Evolutionary conservation across 2,113 vertebrate species (phyloP).

Genomic region (Tetrax tetrax): DNA sequence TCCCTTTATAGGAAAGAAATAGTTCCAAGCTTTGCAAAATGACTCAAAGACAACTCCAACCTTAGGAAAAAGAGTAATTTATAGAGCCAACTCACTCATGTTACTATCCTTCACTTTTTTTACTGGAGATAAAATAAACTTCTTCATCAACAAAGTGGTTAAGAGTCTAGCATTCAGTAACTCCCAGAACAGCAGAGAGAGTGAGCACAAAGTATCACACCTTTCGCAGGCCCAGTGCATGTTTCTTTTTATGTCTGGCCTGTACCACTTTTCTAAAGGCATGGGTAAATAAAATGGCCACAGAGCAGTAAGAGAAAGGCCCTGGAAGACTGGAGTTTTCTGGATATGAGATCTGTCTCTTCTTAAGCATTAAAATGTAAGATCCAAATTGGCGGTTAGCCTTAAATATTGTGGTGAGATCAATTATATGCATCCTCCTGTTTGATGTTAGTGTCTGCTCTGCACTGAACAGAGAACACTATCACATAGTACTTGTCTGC

Average conservation of each 20-base stretch:
- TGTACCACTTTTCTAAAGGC: not conserved
- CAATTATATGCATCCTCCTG: fast-evolving
- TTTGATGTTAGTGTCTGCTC: not conserved
- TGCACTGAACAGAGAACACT: not conserved
- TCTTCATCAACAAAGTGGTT: not conserved
- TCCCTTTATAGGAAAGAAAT: not conserved
- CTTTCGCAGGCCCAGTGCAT: not conserved
- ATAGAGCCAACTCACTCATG: not conserved
- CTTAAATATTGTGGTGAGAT: not conserved
- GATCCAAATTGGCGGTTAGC: not conserved
- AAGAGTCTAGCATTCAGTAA: not conserved
- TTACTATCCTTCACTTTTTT: not conserved
- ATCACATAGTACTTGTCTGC: fast-evolving
- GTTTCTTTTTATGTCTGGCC: not conserved
- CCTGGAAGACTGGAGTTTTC: not conserved
- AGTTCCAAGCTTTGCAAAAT: not conserved
- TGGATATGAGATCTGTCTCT: not conserved
- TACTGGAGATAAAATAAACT: not conserved
- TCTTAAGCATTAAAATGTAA: not conserved
- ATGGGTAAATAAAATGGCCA: not conserved
- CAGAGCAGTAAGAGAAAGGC: not conserved
- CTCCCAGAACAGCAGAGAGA: not conserved
- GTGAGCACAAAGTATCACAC: not conserved
- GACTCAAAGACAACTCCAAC: not conserved
- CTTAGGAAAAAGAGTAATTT: not conserved